Conservation (phyloP, 1,140 invertebrate species). For the Drosophila setifemur region DNA sequence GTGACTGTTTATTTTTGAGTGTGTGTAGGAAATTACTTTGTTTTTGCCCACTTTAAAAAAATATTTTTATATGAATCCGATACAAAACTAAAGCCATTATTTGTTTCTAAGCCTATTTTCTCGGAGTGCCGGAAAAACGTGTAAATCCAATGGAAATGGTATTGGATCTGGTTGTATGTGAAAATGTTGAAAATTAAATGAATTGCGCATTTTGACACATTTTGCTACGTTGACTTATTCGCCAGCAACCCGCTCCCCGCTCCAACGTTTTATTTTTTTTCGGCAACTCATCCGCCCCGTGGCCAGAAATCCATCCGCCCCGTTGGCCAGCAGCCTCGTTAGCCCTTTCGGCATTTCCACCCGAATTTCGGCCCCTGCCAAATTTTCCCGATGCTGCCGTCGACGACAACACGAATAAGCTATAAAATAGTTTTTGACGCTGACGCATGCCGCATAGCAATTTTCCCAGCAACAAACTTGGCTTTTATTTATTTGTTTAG, state of each 20-base stretch:
- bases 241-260: conserved; percentile 3
- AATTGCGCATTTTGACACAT: conserved; percentile 80
- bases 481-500: conserved; percentile 77
- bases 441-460: conserved; percentile 77
- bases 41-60: too few species aligned
- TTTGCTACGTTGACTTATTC: conserved; percentile 79
- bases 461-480: conserved; percentile 60
- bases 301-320: conserved; percentile 4
- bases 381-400: conserved; percentile 39
- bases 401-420: conserved; percentile 74
- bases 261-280: too few species aligned
- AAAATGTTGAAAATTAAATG: conserved; percentile 70
- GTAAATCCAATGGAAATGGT: conserved; percentile 11
- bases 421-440: conserved; percentile 77
- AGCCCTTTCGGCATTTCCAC: conserved; percentile 12
- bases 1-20: too few species aligned
- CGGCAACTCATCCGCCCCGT: background rate
- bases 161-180: background rate
- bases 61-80: too few species aligned
- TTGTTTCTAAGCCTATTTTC: background rate
- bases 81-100: too few species aligned
- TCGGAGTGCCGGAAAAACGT: background rate
- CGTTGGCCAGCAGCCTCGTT: conserved; percentile 52
- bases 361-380: background rate
- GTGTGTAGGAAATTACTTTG: too few species aligned